Evolutionary conservation across 1,140 invertebrate species (phyloP), one percentile per base, ranked within the genome.

Genomic region (Drosophila grimshawi): DNA sequence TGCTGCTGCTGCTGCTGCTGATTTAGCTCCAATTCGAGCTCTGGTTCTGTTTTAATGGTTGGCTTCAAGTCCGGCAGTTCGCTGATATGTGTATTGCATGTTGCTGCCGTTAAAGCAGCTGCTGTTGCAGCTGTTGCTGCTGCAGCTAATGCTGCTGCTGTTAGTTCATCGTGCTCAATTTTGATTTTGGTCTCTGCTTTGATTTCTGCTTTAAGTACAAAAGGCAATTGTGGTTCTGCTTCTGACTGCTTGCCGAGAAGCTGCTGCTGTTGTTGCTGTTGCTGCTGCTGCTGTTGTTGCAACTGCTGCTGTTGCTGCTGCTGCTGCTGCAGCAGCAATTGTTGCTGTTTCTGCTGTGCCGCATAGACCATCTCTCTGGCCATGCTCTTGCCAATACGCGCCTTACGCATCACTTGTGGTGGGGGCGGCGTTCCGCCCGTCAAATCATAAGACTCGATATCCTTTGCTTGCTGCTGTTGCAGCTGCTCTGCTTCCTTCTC

Each of bases 321-420:
- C 5, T 65, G 46, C 7, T 48, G 46, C 11, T 69, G 65, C 4
- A 60, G 55, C 30, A 49, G 48, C 41, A 65, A 51, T 6, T 74
- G 60, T 10, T 70, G 67, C 5, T 73, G 73, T 32, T 81, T 69
- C 43, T 85, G 70, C 35, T 81, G 78, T 43, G 74, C 79, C 1
- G 86, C 82, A 72, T 91, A 92, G 11, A 92, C 90, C 89, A 91
- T 92, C 67, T 94, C 94, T 30, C 95, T 92, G 29, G 94, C 95
- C 94, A 95, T 95, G n/a, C 93, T 94, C 92, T 95, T 95, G 32
- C 95, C 95, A 32, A 95, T 93, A n/a, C 95, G 93, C 3, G 95
- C 95, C 76, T 94, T 94, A n/a, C 94, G 85, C 41, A 78, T 53
- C 6, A 61, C 62, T 1, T 33, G 43, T 3, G 56, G 10, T 6